Evolutionary conservation across 2,113 vertebrate species (phyloP), one percentile per base, ranked within the genome.

Genomic region (Zosterops borbonicus): DNA sequence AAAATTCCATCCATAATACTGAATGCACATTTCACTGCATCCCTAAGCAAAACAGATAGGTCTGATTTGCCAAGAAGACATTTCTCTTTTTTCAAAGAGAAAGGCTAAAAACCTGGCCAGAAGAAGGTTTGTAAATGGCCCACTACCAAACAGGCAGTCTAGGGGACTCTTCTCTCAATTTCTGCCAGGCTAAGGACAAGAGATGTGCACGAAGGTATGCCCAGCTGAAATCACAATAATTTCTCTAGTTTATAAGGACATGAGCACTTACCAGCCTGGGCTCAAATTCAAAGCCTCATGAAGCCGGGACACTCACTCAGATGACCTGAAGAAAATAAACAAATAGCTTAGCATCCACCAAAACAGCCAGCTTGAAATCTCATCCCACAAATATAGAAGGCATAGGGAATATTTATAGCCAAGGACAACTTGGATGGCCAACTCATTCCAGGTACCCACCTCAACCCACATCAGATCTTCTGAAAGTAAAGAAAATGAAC

Each of bases 231-330:
- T 60, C 55, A 83, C 33, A 67, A 7, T 46, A 0, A 41, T 84
- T 58, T 56, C 23, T 56, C 39, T 42, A 83, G 31, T 9, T 47
- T 41, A 42, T 25, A 74, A 67, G 31, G 50, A 91, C 24, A 7
- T 53, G 22, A 88, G 41, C 46, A 95, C 96, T 97, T 95, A 97
- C 97, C 96, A 95, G 65, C 39, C 75, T 90, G 50, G 44, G 24
- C 58, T 97, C 65, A 92, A 84, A 92, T 86, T 18, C 2, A 6
- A 96, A 94, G 83, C 78, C 46, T 93, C 92, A 91, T 90, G 83
- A 92, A 97, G 89, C 42, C 22, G 3, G 6, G 55, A 96, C 46
- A 71, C 69, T 96, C 92, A 95, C 63, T 95, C 88, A 92, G 85
- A 96, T 49, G 39, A 74, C 63, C 96, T 97, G 63, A 74, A 83